phyloP scores from a whole-genome alignment of 2,113 vertebrate species.

The Labrus mixtus region DNA sequence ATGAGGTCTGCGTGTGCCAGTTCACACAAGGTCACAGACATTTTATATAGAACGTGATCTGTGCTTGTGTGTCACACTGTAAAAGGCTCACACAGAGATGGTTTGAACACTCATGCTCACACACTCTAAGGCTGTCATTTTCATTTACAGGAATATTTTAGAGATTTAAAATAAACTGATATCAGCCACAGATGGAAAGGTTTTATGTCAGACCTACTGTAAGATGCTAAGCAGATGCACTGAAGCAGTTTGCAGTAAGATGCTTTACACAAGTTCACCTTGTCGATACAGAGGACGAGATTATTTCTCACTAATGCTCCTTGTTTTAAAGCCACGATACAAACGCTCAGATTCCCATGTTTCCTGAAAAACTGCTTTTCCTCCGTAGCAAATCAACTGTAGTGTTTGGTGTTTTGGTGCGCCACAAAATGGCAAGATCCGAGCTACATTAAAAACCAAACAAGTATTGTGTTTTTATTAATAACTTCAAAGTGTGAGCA shows the following conservation, averaged over 20 bases:
- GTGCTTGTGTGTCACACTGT: neutral
- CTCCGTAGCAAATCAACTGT: neutral
- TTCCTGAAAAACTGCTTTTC: constrained; percentile 3
- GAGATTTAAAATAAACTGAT: neutral
- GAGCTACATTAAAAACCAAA: neutral
- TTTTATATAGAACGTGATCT: neutral
- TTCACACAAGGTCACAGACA: constrained; percentile 26
- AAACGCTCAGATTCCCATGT: neutral
- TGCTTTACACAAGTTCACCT: constrained; percentile 16
- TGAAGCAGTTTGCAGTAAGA: neutral
- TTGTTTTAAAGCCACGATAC: constrained; percentile 2
- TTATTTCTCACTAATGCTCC: neutral
- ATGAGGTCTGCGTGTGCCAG: neutral
- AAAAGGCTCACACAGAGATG: constrained; percentile 30
- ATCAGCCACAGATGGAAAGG: neutral
- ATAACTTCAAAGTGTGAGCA: neutral
- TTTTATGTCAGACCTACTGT: neutral
- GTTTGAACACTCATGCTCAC: neutral
- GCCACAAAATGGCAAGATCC: neutral
- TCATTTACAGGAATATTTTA: neutral
- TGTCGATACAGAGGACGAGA: constrained; percentile 8
- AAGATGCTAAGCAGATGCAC: neutral
- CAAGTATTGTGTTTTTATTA: too few species aligned
- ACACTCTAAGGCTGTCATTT: constrained; percentile 7
- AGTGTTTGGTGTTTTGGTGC: too few species aligned